Conservation (phyloP, 2,888 invertebrate species). For the Xylophagus ater region DNA sequence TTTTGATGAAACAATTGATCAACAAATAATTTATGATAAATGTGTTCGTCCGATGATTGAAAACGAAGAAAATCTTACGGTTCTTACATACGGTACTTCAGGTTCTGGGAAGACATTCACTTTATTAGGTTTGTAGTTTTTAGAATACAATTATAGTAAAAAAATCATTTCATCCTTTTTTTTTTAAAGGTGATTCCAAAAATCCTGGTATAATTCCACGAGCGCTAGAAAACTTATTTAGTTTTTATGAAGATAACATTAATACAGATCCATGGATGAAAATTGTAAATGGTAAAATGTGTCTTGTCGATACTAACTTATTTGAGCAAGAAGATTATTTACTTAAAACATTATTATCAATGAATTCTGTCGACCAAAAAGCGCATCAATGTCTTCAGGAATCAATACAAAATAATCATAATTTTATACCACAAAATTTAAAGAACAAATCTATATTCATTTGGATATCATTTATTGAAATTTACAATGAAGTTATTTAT, state of each 20-base stretch:
- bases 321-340: constrained; percentile 24
- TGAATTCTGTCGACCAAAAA: not conserved
- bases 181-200: constrained; percentile 36
- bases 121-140: constrained; percentile 45
- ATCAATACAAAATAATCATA: constrained; percentile 1
- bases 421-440: constrained; percentile 19
- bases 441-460: constrained; percentile 39
- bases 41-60: too few relatives aligned
- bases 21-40: too few relatives aligned
- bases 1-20: constrained; percentile 29
- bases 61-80: too few relatives aligned
- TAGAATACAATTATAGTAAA: too few relatives aligned
- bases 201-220: constrained; percentile 48
- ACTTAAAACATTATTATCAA: not conserved
- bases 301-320: constrained; percentile 22
- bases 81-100: constrained; percentile 71
- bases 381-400: not conserved
- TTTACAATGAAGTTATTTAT: constrained; percentile 83
- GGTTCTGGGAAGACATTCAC: constrained; percentile 75
- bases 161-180: too few relatives aligned
- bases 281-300: constrained; percentile 26
- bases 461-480: constrained; percentile 82
- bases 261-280: constrained; percentile 25
- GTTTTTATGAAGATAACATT: constrained; percentile 12
- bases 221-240: constrained; percentile 38